Percentiles rank a stretch among this genome's conserved stretches.
Conservation (phyloP, 2,888 invertebrate genomes). For the Endomychus coccineus region DNA sequence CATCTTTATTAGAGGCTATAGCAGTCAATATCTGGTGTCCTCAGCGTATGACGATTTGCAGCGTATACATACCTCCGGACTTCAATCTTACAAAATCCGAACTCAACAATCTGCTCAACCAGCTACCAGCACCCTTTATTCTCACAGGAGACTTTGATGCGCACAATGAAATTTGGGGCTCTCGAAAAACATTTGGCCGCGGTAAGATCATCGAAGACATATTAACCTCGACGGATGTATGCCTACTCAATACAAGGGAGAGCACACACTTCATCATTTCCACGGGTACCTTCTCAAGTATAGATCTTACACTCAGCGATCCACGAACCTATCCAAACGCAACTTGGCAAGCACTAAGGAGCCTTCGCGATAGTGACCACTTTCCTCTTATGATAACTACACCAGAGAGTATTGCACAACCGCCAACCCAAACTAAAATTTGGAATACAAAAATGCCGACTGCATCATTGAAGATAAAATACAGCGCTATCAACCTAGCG, state of each 20-base stretch:
- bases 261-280: constrained; percentile 4
- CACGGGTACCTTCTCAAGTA: constrained; percentile 2
- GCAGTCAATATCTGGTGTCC: constrained; percentile 6
- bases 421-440: too few species aligned
- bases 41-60: constrained; percentile 1
- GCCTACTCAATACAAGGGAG: constrained; percentile 2
- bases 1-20: background rate
- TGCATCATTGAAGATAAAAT: too few species aligned
- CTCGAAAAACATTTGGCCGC: constrained; percentile 5
- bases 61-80: constrained; percentile 5
- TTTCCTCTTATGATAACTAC: constrained; percentile 6
- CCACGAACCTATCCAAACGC: constrained; percentile 2
- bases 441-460: too few species aligned
- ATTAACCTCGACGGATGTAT: background rate
- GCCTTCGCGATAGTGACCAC: constrained; percentile 6
- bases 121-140: constrained; percentile 5
- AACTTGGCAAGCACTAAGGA: constrained; percentile 3
- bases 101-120: constrained; percentile 1
- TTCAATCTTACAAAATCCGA: constrained; percentile 1
- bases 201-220: constrained; percentile 7
- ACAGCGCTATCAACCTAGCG: too few species aligned
- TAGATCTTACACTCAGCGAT: constrained; percentile 7
- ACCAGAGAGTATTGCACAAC: too few species aligned
- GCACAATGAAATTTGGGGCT: constrained; percentile 2
- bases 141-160: constrained; percentile 6